Percentiles rank a stretch among this genome's conserved stretches.
Conservation (phyloP, 2,888 invertebrate genomes). For the Cephus runcator region DNA sequence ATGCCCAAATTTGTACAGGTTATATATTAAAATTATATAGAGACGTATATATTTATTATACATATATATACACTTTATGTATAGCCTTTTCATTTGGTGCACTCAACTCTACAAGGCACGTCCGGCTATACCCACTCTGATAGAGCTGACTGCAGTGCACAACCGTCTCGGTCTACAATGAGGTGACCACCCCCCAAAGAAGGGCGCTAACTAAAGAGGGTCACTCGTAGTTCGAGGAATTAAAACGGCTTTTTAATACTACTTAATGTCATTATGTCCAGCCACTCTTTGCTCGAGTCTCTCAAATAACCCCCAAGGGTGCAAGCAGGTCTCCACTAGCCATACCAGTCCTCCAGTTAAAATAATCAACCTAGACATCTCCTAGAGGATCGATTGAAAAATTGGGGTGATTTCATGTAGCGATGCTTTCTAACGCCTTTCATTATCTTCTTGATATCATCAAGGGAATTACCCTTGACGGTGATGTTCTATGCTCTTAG, state of each 20-base stretch:
- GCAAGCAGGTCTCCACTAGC: not conserved
- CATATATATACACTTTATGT: too few relatives aligned
- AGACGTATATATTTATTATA: too few relatives aligned
- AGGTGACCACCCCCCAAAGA: not conserved
- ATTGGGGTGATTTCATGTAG: constrained; percentile 19
- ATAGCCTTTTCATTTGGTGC: too few relatives aligned
- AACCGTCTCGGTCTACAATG: not conserved
- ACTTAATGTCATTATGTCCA: constrained; percentile 28
- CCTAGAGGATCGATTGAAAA: constrained; percentile 30
- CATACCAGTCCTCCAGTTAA: constrained; percentile 12
- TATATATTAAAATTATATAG: not conserved
- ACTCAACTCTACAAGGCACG: too few relatives aligned
- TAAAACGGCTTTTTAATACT: constrained; percentile 28
- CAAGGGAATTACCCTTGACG: not conserved
- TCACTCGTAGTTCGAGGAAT: constrained; percentile 19
- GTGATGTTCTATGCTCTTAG: not conserved
- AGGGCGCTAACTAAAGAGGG: constrained; percentile 15
- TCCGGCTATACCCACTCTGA: too few relatives aligned
- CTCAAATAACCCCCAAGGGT: not conserved
- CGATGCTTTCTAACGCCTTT: not conserved
- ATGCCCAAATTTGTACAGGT: not conserved
- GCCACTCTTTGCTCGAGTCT: not conserved
- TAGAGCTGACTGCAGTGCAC: not conserved
- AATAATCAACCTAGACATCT: constrained; percentile 25
- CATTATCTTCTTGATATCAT: not conserved